Evolutionary conservation across 2,888 invertebrate species (phyloP).

Genomic region (Harpagoxenus sublaevis): DNA sequence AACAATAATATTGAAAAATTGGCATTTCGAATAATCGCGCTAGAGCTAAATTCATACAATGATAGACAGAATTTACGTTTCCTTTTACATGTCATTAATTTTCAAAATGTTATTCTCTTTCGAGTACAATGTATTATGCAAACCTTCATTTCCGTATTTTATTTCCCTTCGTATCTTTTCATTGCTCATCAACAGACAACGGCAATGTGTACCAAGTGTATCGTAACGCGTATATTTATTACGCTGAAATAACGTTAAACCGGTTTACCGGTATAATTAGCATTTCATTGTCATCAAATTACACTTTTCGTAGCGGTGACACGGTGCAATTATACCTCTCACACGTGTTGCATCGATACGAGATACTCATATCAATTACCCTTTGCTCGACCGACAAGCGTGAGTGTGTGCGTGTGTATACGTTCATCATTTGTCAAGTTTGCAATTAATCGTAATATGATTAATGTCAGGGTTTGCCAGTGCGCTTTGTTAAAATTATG

Average conservation of each 20-base stretch:
- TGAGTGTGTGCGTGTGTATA: neutral
- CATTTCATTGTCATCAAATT: conserved; percentile 45
- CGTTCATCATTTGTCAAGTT: conserved; percentile 38
- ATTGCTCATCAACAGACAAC: conserved; percentile 15
- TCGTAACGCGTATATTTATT: conserved; percentile 31
- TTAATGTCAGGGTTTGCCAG: conserved; percentile 27
- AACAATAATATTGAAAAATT: conserved; percentile 12
- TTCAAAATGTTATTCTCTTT: neutral
- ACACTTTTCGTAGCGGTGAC: conserved; percentile 29
- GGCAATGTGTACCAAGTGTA: conserved; percentile 15
- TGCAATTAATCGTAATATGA: conserved; percentile 46
- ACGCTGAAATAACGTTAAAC: conserved; percentile 31
- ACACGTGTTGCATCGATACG: conserved; percentile 34
- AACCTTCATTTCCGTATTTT: conserved; percentile 20
- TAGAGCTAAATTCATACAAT: neutral
- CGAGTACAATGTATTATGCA: conserved; percentile 8
- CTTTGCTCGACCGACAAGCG: conserved; percentile 2
- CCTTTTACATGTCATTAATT: neutral
- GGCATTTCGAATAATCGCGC: neutral
- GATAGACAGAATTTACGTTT: neutral
- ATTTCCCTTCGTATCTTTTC: conserved; percentile 20
- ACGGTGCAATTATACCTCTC: conserved; percentile 23
- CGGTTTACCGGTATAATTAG: conserved; percentile 43
- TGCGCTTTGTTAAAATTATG: conserved; percentile 21
- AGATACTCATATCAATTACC: conserved; percentile 48